Base-by-base conservation (phyloP, 2,113 vertebrate genomes). In the Psittacula cyanocephala region DNA sequence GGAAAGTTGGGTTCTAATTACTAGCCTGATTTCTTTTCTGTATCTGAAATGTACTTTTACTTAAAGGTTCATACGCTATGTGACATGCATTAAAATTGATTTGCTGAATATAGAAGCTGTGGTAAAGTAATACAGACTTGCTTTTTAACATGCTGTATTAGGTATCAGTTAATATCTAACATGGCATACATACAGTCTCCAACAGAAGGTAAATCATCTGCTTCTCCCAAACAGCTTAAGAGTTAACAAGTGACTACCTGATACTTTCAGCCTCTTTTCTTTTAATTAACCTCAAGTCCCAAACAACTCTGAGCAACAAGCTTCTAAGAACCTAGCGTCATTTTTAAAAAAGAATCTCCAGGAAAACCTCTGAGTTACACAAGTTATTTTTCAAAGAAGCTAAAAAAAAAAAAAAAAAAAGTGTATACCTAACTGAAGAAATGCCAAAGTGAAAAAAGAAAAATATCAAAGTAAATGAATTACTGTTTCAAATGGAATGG, bases 1-100 rank as follows among this genome's bases (percentile, higher is more conserved):
- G 96, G 79, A 81, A 97, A 97, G 94, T 88, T 95, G 85, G 59
- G 83, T 96, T 97, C 87, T 97, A 98, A 97, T 98, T 97, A 97
- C 90, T 76, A 89, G 74, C 77, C 85, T 93, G 79, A 43, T 59
- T 95, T 88, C 90, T 77, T 77, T 81, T 29, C 76, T 88, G 57
- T 91, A 63, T 75, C 76, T 95, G 74, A 97, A 95, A 91, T 86
- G 57, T 68, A 95, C 75, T 96, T 95, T 92, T 77, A 88, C 82
- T 96, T 95, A 91, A 94, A 96, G 90, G 75, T 88, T 92, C 76
- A 25, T 15, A 37, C 44, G 69, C 81, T 96, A 65, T 2, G 2
- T 96, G 91, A 93, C 84, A 63, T 88, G 95, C 57, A 88, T 90
- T 83, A 81, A 79, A 95, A 96, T 88, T 41, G 76, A 92, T 72